These are phyloP conservation scores for Boulengeromyrus knoepffleri DNA, from an alignment of 2,113 vertebrate species.

Conservation along the genomic window DNA sequence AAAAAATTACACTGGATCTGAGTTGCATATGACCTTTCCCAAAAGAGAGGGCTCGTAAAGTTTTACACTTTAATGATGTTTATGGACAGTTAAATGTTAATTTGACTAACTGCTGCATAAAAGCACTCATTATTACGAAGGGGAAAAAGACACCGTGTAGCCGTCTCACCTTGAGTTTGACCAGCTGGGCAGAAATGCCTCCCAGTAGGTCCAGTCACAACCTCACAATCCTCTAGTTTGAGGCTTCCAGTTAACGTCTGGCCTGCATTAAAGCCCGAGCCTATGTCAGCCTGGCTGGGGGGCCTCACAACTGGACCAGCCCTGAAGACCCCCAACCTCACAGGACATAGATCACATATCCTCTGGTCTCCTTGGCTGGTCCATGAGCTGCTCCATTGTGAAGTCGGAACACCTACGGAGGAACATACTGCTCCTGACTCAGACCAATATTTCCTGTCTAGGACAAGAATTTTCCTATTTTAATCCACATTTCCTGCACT, in stretches of 20 bases:
- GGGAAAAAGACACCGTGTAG: neutral
- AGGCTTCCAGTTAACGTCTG: neutral
- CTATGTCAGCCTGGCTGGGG: neutral
- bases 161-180: neutral
- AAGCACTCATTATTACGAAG: neutral
- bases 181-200: neutral
- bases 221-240: neutral
- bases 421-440: neutral
- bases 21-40: neutral
- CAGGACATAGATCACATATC: neutral
- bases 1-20: neutral
- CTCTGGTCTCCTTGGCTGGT: neutral
- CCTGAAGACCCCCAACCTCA: neutral
- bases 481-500: slow-evolving; percentile 4
- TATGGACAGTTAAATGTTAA: neutral
- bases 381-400: neutral
- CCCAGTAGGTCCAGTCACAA: neutral
- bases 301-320: neutral
- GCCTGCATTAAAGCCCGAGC: neutral
- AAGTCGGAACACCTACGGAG: neutral
- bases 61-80: slow-evolving; percentile 1
- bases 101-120: neutral
- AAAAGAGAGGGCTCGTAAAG: neutral
- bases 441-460: neutral
- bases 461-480: neutral